Evolutionary conservation across 2,888 invertebrate species (phyloP), one percentile per base, ranked within the genome.

Genomic region (Cantharis rustica): DNA sequence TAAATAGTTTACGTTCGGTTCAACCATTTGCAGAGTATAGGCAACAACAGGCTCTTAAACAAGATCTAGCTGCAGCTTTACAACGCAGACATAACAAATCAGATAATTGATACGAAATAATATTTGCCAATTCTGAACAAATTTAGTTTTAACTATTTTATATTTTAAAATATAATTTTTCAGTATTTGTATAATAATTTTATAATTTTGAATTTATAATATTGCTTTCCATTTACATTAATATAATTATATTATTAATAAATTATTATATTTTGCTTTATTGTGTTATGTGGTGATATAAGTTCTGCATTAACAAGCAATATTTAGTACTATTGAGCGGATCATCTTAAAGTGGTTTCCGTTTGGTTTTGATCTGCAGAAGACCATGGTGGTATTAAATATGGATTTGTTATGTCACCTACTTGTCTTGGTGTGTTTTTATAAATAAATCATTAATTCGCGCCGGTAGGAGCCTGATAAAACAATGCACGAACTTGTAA

Each of bases 1-100:
- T 99, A 77, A 98, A 98, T 87, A 97, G 98, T 11, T 90, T 99
- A 83, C 81, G 87, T 72, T 87, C 86, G 3, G 94, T 96, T 81
- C 94, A 95, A 85, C 94, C 96, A 10, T 89, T 98, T 75, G 94
- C 95, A 69, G 96, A 97, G 87, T 94, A 95, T 84, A 92, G 93
- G 81, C 94, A 94, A 87, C 95, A 96, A 85, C 94, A 94, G 61
- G 95, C 95, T 68, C 90, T 98, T 85, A 94, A 94, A 86, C 95
- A 95, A 87, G 96, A 97, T 88, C 90, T 98, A 80, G 96, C 95
- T 16, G 92, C 93, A 62, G 97, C 95, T 75, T 90, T 96, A 83
- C 93, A 95, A 85, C 94, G 94, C 85, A 92, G 97, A 84, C 95
- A 96, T 87, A 94, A 93, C 71, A 94, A 94, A 85, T 85, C 85